Evolutionary conservation across 2,113 vertebrate species (phyloP), one percentile per base, ranked within the genome.

Genomic region (Carollia perspicillata): DNA sequence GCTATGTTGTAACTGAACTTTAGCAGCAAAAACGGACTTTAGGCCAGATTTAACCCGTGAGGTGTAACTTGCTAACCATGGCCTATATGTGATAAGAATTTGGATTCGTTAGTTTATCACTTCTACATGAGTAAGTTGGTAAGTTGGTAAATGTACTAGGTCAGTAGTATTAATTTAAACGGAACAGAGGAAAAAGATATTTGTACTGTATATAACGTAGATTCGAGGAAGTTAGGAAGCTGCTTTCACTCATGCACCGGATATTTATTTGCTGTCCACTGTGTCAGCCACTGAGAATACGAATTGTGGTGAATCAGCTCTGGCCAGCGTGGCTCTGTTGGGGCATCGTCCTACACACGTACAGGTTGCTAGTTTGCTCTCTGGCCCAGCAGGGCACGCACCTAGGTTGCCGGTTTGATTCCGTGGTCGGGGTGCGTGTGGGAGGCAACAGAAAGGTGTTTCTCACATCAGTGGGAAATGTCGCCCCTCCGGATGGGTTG

Each of bases 81-180:
- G 53, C 58, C 69, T 72, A 8, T 74, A 79, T 79, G 30, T 65
- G 33, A 65, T 53, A 33, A 89, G 78, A 89, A 79, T 89, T 89
- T 79, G 40, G 17, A 58, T 94, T 35, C 65, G 95, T 89, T 47
- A 92, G 51, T 87, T 92, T 92, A 58, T 94, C 95, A 77, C 77
- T 96, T 94, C n/a, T 95, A 17, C 22, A 5, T 79, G 40, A 89
- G 5, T 69, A 87, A 92, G 30, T 84, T 94, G 55, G 49, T 65
- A 65, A 81, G 40, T 28, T 51, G 49, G 49, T 89, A n/a, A 94
- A 49, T 95, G 30, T 93, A 96, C 75, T 96, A 72, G 71, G 83
- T 93, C 94, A 95, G 72, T 42, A 28, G 37, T 72, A 16, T 1
- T 65, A 49, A 92, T 84, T 89, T 86, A 84, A 28, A 35, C 55